Evolutionary conservation across 1,140 invertebrate genomes (phyloP), one percentile per base, ranked within the genome.

Genomic region (Pogonomyrmex barbatus): DNA sequence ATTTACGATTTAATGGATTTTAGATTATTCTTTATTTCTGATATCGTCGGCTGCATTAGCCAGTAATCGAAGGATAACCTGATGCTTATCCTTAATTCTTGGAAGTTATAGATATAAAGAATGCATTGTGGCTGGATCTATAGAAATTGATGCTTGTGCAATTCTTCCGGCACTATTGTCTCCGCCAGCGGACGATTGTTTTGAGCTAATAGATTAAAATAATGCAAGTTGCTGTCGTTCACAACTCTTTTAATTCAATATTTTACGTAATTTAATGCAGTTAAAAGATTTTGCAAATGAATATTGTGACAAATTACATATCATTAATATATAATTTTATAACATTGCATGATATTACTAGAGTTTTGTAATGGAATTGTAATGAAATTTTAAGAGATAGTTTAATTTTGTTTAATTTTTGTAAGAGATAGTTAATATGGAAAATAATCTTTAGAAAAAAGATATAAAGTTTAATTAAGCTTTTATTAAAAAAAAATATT

Each of bases 151-250:
- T 56, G 52, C 30, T 52, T 60, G 58, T 60, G 58, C 50, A 42
- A 24, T 33, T 82, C 45, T 39, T 45, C 63, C n/a, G 45, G 0
- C 50, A 33, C 8, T 42, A n/a, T 63, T 45, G 24, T 65, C 33
- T 39, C 30, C 24, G 24, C 12, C 60, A 24, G 39, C 39, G 47
- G 24, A 54, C 36, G 24, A 50, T 67, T 63, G 52, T 65, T 63
- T 12, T 9, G n/a, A 42, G 36, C 52, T 77, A 88, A 88, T 58
- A 42, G 58, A 88, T 88, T 85, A 85, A 47, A n/a, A 65, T 9
- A 10, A 6, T 45, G 54, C 24, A 58, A 62, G 54, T 47, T 45
- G 42, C 39, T 75, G 39, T 77, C 17, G 17, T 77, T 77, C 30
- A 42, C 56, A 47, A 77, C 65, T 9, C 5, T 78, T 47, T 2